phyloP scores from a whole-genome alignment of 2,888 invertebrate species.

The Notodonta ziczac region DNA sequence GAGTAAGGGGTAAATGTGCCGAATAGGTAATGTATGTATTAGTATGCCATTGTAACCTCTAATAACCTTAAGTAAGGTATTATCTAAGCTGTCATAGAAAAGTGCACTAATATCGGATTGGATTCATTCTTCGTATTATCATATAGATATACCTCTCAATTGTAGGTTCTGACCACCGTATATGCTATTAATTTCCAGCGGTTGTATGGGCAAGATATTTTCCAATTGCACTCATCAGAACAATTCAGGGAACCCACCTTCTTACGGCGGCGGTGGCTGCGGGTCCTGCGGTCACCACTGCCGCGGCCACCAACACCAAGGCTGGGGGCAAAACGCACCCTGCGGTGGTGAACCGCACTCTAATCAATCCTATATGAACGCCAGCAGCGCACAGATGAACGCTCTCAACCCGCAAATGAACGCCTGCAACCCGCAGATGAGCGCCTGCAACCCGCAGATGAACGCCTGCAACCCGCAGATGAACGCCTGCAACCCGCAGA shows the following conservation, averaged over 20 bases:
- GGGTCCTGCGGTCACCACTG: constrained; percentile 5
- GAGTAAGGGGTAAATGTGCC: not conserved
- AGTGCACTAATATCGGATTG: too few relatives aligned
- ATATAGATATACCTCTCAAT: not conserved
- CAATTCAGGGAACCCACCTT: not conserved
- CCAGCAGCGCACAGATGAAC: too few relatives aligned
- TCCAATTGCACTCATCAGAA: constrained; percentile 43
- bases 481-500: constrained; percentile 61
- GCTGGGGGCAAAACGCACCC: constrained; percentile 37
- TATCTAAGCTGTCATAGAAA: too few relatives aligned
- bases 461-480: constrained; percentile 31
- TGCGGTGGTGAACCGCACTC: constrained; percentile 52
- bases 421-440: constrained; percentile 39
- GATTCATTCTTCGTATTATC: not conserved
- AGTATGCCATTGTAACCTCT: too few relatives aligned
- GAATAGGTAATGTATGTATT: not conserved
- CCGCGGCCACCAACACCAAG: constrained; percentile 17
- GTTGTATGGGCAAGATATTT: constrained; percentile 78
- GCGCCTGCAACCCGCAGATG: constrained; percentile 63
- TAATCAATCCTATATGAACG: constrained; percentile 15
- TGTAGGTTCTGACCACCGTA: not conserved
- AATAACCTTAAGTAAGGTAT: too few relatives aligned
- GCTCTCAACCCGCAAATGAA: constrained; percentile 21
- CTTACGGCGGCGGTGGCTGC: constrained; percentile 1
- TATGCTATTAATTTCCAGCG: constrained; percentile 55